These are phyloP conservation scores for Orbicella faveolata DNA, from an alignment of 64 coral and sea anemone genomes.

Conservation along the genomic window DNA sequence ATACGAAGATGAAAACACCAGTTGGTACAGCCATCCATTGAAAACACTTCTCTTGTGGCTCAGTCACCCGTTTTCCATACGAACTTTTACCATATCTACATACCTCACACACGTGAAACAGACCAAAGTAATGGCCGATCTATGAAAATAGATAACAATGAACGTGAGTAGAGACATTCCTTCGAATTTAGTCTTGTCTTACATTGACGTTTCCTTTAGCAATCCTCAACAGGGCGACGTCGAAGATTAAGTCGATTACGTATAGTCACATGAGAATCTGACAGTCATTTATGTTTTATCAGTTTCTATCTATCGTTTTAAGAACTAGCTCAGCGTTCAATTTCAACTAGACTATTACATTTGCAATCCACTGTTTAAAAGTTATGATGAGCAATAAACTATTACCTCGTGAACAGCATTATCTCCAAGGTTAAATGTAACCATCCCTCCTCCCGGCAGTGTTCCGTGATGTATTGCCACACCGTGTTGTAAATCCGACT, in stretches of 20 bases:
- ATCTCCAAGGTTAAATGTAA: constrained; percentile 52
- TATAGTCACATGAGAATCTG: too few species aligned
- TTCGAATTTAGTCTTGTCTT: background rate
- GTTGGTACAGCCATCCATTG: too few species aligned
- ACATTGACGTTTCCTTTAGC: too few species aligned
- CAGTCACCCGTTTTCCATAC: too few species aligned
- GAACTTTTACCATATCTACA: background rate
- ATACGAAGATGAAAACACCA: too few species aligned
- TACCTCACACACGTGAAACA: constrained; percentile 89
- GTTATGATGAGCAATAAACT: background rate
- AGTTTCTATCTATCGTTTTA: too few species aligned
- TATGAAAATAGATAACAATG: background rate
- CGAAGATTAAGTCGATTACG: too few species aligned
- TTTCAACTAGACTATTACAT: too few species aligned
- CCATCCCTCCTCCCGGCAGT: constrained; percentile 56
- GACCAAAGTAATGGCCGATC: constrained; percentile 93
- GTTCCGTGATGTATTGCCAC: constrained; percentile 67
- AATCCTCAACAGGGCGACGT: too few species aligned
- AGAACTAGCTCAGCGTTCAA: too few species aligned
- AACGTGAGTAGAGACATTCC: background rate
- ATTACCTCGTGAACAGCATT: constrained; percentile 82
- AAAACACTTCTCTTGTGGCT: too few species aligned
- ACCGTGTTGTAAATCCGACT: constrained; percentile 50
- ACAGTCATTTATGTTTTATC: too few species aligned
- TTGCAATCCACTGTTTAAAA: background rate